phyloP scores from a whole-genome alignment of 2,113 vertebrate species.

The Sapayoa aenigma region DNA sequence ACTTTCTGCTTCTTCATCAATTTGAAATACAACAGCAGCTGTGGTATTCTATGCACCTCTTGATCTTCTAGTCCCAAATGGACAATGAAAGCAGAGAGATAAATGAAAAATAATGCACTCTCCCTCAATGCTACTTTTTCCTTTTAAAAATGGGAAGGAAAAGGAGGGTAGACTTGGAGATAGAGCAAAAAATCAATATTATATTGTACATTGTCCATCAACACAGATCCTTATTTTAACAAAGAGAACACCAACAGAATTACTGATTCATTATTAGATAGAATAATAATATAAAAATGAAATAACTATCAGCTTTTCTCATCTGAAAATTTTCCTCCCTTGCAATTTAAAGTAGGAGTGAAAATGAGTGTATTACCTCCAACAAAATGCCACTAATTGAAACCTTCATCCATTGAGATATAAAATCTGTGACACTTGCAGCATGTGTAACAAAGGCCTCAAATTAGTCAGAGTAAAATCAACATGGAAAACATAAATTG shows the following conservation, averaged over 20 bases:
- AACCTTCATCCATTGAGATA: not conserved
- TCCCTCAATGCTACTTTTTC: not conserved
- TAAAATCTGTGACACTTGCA: slow-evolving; percentile 23
- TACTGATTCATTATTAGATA: not conserved
- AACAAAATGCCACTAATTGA: not conserved
- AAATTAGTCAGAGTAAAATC: slow-evolving; percentile 4
- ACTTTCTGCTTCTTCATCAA: not conserved
- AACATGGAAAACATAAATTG: not conserved
- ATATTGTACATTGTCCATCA: not conserved
- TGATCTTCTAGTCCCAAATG: not conserved
- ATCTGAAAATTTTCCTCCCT: not conserved
- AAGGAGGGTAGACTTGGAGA: not conserved
- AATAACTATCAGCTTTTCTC: not conserved
- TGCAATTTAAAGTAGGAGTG: not conserved
- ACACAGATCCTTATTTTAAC: not conserved
- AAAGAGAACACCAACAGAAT: not conserved
- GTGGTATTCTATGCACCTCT: not conserved
- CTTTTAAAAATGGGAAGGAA: not conserved
- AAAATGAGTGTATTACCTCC: not conserved
- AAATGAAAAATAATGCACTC: not conserved
- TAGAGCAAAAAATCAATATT: not conserved
- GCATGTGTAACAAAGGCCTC: not conserved
- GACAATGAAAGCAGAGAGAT: not conserved
- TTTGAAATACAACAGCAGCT: not conserved
- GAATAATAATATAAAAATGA: not conserved